These are phyloP conservation scores for Nyctereutes procyonoides DNA, from an alignment of 2,113 vertebrate species.

Conservation along the genomic window DNA sequence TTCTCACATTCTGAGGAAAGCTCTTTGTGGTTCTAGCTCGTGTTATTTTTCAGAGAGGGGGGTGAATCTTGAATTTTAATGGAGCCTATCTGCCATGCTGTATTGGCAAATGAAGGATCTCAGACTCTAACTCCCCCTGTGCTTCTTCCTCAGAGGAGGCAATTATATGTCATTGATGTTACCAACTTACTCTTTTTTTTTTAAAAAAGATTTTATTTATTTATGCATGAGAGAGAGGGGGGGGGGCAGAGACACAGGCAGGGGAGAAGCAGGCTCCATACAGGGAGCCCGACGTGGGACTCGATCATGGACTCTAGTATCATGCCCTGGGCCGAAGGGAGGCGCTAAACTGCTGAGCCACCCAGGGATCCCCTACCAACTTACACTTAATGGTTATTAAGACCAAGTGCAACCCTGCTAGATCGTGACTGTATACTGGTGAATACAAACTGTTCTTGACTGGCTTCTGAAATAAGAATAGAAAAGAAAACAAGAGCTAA, in stretches of 20 bases:
- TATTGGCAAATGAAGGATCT: background rate
- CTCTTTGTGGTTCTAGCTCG: background rate
- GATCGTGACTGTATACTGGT: accelerated
- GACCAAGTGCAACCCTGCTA: background rate
- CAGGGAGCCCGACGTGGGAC: too few relatives aligned
- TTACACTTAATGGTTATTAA: background rate
- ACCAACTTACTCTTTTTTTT: background rate
- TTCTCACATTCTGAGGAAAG: background rate
- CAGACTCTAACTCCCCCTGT: background rate
- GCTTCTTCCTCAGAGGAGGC: background rate
- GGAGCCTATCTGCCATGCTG: background rate
- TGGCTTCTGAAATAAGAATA: background rate
- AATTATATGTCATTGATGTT: background rate
- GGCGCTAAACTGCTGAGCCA: too few relatives aligned
- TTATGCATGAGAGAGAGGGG: too few relatives aligned
- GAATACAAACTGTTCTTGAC: background rate
- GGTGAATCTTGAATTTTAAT: background rate
- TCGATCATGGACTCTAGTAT: too few relatives aligned
- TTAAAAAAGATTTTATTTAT: too few relatives aligned
- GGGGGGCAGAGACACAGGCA: too few relatives aligned
- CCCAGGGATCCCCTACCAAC: too few relatives aligned
- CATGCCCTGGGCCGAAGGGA: too few relatives aligned
- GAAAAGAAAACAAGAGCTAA: background rate
- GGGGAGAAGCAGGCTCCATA: too few relatives aligned
- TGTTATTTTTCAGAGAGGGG: background rate